Conservation (phyloP, 1,140 invertebrate species). For the Tetramorium simillimum region DNA sequence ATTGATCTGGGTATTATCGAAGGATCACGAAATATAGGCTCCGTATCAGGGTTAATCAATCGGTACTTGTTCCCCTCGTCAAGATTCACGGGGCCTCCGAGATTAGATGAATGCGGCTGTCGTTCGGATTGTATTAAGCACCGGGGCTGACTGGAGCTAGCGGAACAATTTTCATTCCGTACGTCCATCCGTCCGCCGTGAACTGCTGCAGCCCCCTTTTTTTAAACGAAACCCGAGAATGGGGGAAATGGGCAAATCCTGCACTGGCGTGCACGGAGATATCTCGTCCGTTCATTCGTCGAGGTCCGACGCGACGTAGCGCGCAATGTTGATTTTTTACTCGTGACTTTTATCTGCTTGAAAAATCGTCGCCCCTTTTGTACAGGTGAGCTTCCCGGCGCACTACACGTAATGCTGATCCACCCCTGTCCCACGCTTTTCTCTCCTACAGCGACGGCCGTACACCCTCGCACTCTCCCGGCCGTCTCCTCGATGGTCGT, state of each 20-base stretch:
- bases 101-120: slow-evolving; percentile 49
- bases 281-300: slow-evolving; percentile 63
- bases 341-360: slow-evolving; percentile 69
- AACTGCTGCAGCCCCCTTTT: neutral
- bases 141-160: slow-evolving; percentile 19
- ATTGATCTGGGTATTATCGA: neutral
- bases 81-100: slow-evolving; percentile 37
- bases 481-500: neutral
- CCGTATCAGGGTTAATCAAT: slow-evolving; percentile 35
- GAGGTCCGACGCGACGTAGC: slow-evolving; percentile 32
- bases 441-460: neutral
- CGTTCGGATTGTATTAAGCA: slow-evolving; percentile 53
- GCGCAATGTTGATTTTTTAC: slow-evolving; percentile 70
- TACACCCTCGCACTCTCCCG: neutral
- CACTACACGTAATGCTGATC: slow-evolving; percentile 30
- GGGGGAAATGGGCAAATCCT: slow-evolving; percentile 67
- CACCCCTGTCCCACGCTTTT: slow-evolving; percentile 33
- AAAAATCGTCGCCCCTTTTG: slow-evolving; percentile 70
- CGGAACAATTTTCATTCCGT: slow-evolving; percentile 62
- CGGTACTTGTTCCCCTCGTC: neutral
- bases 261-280: slow-evolving; percentile 53
- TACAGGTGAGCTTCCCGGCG: slow-evolving; percentile 55
- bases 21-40: neutral
- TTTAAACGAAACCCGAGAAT: slow-evolving; percentile 29
- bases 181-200: slow-evolving; percentile 13